A percentile compares a stretch with the other conserved stretches of the same genome.
phyloP scores from a whole-genome alignment of 23 tunicate genomes.

The Clavelina lepadiformis region DNA sequence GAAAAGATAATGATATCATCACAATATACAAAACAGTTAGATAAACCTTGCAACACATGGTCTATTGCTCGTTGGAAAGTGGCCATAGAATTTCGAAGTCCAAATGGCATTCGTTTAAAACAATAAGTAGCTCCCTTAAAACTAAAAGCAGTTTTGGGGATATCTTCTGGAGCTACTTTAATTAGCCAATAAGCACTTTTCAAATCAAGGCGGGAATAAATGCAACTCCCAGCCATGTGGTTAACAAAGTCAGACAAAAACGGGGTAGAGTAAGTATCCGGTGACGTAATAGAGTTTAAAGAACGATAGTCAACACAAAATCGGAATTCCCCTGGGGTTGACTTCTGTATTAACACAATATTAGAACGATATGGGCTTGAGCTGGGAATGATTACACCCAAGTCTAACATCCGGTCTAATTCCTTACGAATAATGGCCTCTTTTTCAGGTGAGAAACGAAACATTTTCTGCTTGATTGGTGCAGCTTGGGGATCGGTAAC shows the following conservation, averaged over 20 bases:
- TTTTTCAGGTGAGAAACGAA: constrained; percentile 7
- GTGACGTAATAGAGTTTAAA: constrained; percentile 4
- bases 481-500: too few relatives aligned
- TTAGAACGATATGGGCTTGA: not conserved
- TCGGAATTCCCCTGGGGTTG: constrained; percentile 3
- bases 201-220: constrained; percentile 18
- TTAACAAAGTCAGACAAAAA: not conserved
- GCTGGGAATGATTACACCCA: not conserved
- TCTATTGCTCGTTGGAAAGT: constrained; percentile 26
- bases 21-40: not conserved
- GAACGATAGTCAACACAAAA: constrained; percentile 21
- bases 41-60: constrained; percentile 24
- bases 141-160: constrained; percentile 15
- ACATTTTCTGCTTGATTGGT: too few relatives aligned
- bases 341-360: constrained; percentile 7
- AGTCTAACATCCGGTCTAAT: not conserved
- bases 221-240: constrained; percentile 6
- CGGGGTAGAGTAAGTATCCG: constrained; percentile 25
- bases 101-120: constrained; percentile 17
- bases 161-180: constrained; percentile 4
- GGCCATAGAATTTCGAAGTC: constrained; percentile 11
- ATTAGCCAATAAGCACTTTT: constrained; percentile 20
- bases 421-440: not conserved
- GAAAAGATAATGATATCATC: constrained; percentile 18
- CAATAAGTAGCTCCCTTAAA: not conserved